phyloP scores from a whole-genome alignment of 2,113 vertebrate species.

The Todiramphus chloris region DNA sequence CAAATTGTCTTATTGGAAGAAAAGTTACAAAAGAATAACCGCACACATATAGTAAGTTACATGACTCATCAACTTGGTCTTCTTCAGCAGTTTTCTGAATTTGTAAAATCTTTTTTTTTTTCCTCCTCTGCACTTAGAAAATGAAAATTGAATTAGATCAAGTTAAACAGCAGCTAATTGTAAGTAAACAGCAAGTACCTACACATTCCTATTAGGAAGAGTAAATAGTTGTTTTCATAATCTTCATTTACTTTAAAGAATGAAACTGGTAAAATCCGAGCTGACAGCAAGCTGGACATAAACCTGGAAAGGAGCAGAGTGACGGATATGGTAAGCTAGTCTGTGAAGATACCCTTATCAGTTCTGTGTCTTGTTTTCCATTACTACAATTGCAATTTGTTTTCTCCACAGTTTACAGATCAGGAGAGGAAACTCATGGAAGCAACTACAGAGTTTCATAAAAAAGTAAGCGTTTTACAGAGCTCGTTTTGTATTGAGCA shows the following conservation, averaged over 20 bases:
- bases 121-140: constrained; percentile 79
- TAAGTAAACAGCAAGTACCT: constrained; percentile 71
- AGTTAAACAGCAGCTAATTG: constrained; percentile 84
- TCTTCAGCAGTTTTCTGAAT: background rate
- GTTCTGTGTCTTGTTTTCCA: background rate
- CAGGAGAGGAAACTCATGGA: constrained; percentile 95
- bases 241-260: constrained; percentile 77
- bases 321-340: constrained; percentile 84
- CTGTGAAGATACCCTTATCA: background rate
- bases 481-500: background rate
- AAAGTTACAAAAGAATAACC: background rate
- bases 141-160: constrained; percentile 95
- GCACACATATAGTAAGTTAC: background rate
- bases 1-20: background rate
- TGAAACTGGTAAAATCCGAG: constrained; percentile 85
- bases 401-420: constrained; percentile 86
- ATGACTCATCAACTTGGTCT: background rate
- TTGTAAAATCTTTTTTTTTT: background rate
- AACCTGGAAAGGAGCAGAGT: constrained; percentile 93
- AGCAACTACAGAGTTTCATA: constrained; percentile 88
- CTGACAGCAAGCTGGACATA: constrained; percentile 92
- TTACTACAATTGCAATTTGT: background rate
- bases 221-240: background rate
- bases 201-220: background rate
- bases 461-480: constrained; percentile 75